Conservation (phyloP, 1,140 invertebrate genomes). For the Drosophila mayri region DNA sequence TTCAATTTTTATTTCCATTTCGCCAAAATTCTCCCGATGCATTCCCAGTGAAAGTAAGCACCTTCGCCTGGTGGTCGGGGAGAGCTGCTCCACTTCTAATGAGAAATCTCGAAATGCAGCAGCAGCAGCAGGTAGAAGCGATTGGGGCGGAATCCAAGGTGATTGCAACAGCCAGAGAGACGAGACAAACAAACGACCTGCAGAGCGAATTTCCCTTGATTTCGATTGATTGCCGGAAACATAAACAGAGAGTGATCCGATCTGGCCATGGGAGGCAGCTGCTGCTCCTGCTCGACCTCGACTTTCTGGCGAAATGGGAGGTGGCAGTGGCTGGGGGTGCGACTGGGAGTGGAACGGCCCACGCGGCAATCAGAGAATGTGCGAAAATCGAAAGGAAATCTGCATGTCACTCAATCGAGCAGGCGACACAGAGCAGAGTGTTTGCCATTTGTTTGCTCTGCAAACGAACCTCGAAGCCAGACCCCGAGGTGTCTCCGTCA, state of each 20-base stretch:
- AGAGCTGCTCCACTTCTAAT: slow-evolving; percentile 55
- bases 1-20: slow-evolving; percentile 47
- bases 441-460: slow-evolving; percentile 43
- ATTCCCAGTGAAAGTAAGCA: slow-evolving; percentile 66
- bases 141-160: slow-evolving; percentile 3
- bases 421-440: slow-evolving; percentile 55
- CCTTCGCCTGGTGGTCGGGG: slow-evolving; percentile 4
- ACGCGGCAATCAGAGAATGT: slow-evolving; percentile 73
- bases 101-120: slow-evolving; percentile 28
- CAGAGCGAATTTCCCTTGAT: slow-evolving; percentile 53
- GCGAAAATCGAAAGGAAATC: slow-evolving; percentile 80
- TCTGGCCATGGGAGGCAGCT: slow-evolving; percentile 22
- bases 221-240: slow-evolving; percentile 78
- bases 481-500: slow-evolving; percentile 38
- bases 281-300: slow-evolving; percentile 47
- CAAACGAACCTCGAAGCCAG: slow-evolving; percentile 43
- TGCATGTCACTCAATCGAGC: slow-evolving; percentile 76
- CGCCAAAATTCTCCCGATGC: slow-evolving; percentile 35
- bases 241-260: slow-evolving; percentile 55
- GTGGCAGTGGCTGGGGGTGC: slow-evolving; percentile 12
- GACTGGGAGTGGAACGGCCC: slow-evolving; percentile 27
- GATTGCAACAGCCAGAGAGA: slow-evolving; percentile 59
- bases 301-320: slow-evolving; percentile 18
- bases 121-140: background rate
- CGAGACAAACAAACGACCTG: slow-evolving; percentile 42